Percentiles rank a stretch among this genome's conserved stretches.
These are phyloP conservation scores for Euura saliciscinereae DNA, from an alignment of 1,140 invertebrate genomes.

Conservation along the genomic window DNA sequence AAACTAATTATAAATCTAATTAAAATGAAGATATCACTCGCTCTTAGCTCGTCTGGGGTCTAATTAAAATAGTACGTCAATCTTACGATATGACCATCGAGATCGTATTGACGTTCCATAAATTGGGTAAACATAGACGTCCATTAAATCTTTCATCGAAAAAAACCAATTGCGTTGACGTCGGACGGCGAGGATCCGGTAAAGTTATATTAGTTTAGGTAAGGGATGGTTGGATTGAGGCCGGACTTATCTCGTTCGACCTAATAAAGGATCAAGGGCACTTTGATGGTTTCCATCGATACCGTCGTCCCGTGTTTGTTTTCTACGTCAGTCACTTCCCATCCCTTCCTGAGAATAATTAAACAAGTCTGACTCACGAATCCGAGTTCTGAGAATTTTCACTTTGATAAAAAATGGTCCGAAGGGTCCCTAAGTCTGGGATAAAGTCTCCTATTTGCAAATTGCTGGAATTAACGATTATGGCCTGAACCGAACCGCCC, in stretches of 20 bases:
- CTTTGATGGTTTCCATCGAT: no score
- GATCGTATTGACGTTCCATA: no score
- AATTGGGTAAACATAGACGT: no score
- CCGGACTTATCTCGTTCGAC: slow-evolving; percentile 1
- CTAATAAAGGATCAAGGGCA: not conserved
- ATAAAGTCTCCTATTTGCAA: not conserved
- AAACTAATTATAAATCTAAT: slow-evolving; percentile 6
- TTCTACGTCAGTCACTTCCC: no score
- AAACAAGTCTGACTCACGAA: no score
- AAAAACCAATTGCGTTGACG: not conserved
- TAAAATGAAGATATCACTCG: not conserved
- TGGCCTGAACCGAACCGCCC: not conserved
- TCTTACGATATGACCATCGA: not conserved
- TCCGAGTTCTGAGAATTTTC: no score
- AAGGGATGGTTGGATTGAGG: not conserved
- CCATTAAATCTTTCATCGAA: not conserved
- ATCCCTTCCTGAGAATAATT: no score
- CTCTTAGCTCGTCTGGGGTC: not conserved
- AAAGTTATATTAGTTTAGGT: slow-evolving; percentile 5
- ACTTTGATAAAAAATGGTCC: no score
- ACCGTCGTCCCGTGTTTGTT: no score
- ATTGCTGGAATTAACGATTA: not conserved
- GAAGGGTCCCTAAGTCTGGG: not conserved
- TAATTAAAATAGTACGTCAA: slow-evolving; percentile 1
- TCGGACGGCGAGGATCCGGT: not conserved